phyloP scores from a whole-genome alignment of 2,797 vertebrate species.

The Columba guinea region DNA sequence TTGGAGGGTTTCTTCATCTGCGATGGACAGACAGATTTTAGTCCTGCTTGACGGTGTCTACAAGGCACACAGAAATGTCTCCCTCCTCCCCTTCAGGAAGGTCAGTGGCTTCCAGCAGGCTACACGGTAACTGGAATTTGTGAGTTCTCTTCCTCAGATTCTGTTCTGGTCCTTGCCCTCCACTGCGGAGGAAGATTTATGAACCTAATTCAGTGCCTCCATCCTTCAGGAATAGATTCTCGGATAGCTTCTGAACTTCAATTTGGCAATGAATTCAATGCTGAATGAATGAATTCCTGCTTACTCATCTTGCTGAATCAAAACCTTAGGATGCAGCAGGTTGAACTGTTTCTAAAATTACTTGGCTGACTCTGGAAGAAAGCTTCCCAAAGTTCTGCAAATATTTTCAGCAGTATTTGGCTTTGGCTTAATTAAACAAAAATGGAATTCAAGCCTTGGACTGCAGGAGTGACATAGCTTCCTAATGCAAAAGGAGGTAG shows the following conservation, averaged over 20 bases:
- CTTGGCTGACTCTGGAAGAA: conserved; percentile 11
- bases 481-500: background rate
- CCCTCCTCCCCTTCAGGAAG: background rate
- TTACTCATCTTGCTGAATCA: conserved; percentile 11
- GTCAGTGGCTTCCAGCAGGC: background rate
- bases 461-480: background rate
- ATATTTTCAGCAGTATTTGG: background rate
- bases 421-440: conserved; percentile 7
- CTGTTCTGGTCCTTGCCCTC: background rate
- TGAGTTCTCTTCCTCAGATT: background rate
- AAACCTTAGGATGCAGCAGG: conserved; percentile 7
- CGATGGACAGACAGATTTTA: background rate
- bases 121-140: background rate
- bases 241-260: conserved; percentile 17
- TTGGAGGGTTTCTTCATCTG: background rate
- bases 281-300: background rate
- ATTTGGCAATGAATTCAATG: background rate
- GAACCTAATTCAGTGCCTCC: background rate
- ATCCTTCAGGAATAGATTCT: conserved; percentile 1
- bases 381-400: conserved; percentile 10
- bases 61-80: background rate
- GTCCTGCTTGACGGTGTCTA: background rate
- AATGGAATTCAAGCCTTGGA: background rate
- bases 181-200: background rate
- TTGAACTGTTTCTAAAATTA: conserved; percentile 20